Base-by-base conservation (phyloP, 2,888 invertebrate species). In the Ophion obscuratus region DNA sequence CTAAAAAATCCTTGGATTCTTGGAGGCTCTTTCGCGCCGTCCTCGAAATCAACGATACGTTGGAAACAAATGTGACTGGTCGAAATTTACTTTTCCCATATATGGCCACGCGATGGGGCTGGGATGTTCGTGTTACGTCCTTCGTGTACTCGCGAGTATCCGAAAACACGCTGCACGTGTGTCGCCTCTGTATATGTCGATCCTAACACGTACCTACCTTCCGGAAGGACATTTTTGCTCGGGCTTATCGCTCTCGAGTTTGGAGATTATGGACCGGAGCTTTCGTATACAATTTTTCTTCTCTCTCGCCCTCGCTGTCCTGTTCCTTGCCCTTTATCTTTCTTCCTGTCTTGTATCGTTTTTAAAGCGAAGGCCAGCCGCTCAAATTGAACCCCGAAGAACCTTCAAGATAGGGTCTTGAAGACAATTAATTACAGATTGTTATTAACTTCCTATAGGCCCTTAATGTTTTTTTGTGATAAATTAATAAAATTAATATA, bases 211-310 rank as follows among this genome's bases (percentile, higher is more conserved):
- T 20, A 20, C 64, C 53, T 31, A 53, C 20, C 61, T 44, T 27
- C 71, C 67, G 64, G 66, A 68, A 79, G 36, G 68, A 78, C 44
- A 57, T 70, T 85, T 71, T 57, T 47, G 62, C 74, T 20, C 53
- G 78, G 64, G 78, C 81, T 85, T 85, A 85, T 85, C 85, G 81
- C 68, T 74, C 70, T 85, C 81, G 74, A 64, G 59, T 66, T 81
- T 75, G 11, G 27, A 81, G 81, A 78, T 85, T 85, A 85, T 81
- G 81, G 81, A 74, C 81, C 67, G 31, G 77, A 40, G 57, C 78
- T 81, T 81, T 47, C 59, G 40, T 68, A 17, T 44, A 75, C 17
- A 62, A 36, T 73, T 57, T 66, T 76, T 61, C 64, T 62, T 62
- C 57, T 27, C 40, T 53, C 40, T 61, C n/a, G n/a, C n/a, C n/a